These are phyloP conservation scores for Papilio helenus DNA, from an alignment of 1,140 invertebrate species.

Conservation along the genomic window DNA sequence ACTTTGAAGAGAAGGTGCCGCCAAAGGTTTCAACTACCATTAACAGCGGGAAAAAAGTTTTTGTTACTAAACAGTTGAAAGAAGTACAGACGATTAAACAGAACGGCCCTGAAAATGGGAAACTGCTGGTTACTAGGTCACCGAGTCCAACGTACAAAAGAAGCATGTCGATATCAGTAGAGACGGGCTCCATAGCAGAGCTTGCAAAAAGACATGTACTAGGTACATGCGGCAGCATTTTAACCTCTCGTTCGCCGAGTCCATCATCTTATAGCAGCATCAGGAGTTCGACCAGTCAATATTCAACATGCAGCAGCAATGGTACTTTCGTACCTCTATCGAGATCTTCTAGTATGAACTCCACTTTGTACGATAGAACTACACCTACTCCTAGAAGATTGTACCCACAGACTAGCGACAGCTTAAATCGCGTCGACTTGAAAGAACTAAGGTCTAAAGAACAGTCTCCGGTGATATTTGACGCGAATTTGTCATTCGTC, in stretches of 20 bases:
- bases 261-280: conserved; percentile 74
- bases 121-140: conserved; percentile 65
- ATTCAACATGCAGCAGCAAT: conserved; percentile 79
- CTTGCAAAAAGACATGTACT: conserved; percentile 70
- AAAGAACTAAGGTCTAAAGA: conserved; percentile 85
- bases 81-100: conserved; percentile 75
- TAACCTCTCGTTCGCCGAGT: conserved; percentile 77
- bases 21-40: conserved; percentile 60
- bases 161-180: conserved; percentile 73
- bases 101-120: conserved; percentile 60
- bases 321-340: conserved; percentile 71
- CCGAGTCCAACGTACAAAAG: conserved; percentile 75
- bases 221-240: conserved; percentile 52
- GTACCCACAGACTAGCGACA: conserved; percentile 85
- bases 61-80: conserved; percentile 77
- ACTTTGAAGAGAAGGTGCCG: conserved; percentile 72
- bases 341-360: conserved; percentile 76
- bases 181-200: conserved; percentile 80
- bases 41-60: conserved; percentile 70
- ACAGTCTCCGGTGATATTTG: conserved; percentile 90
- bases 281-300: conserved; percentile 73
- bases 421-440: conserved; percentile 73
- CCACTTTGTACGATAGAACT: conserved; percentile 68
- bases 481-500: conserved; percentile 91
- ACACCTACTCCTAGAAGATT: conserved; percentile 84